phyloP scores from a whole-genome alignment of 2,888 invertebrate genomes.

The Hirtodrosophila alboralis region DNA sequence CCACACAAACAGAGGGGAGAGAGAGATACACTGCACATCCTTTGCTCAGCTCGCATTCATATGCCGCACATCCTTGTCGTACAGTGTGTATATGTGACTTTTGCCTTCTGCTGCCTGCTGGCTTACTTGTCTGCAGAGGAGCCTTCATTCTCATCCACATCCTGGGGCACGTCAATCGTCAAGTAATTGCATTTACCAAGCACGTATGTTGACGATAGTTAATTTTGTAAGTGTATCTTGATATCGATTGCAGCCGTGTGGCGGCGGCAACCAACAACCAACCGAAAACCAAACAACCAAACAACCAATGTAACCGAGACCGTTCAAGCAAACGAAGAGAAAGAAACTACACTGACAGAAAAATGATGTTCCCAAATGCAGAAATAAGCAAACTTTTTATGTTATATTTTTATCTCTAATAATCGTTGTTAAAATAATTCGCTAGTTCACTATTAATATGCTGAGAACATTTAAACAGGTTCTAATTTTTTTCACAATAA shows the following conservation, averaged over 20 bases:
- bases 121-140: too few relatives aligned
- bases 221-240: conserved; percentile 79
- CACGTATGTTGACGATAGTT: conserved; percentile 80
- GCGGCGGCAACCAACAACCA: conserved; percentile 21
- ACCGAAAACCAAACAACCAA: conserved; percentile 11
- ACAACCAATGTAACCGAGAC: conserved; percentile 13
- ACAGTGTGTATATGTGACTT: conserved; percentile 13
- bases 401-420: too few relatives aligned
- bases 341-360: too few relatives aligned
- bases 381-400: too few relatives aligned
- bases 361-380: too few relatives aligned
- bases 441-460: too few relatives aligned
- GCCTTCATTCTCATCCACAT: conserved; percentile 3
- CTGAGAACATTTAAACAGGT: too few relatives aligned
- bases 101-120: conserved; percentile 14
- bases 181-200: conserved; percentile 78
- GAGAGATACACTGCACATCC: conserved; percentile 15
- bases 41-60: conserved; percentile 18
- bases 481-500: too few relatives aligned
- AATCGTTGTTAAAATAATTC: too few relatives aligned
- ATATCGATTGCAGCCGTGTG: conserved; percentile 72
- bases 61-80: conserved; percentile 2
- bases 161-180: conserved; percentile 66
- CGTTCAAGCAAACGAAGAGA: background rate
- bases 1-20: conserved; percentile 13